phyloP scores from a whole-genome alignment of 2,888 invertebrate species.

The Meghimatium bilineatum region DNA sequence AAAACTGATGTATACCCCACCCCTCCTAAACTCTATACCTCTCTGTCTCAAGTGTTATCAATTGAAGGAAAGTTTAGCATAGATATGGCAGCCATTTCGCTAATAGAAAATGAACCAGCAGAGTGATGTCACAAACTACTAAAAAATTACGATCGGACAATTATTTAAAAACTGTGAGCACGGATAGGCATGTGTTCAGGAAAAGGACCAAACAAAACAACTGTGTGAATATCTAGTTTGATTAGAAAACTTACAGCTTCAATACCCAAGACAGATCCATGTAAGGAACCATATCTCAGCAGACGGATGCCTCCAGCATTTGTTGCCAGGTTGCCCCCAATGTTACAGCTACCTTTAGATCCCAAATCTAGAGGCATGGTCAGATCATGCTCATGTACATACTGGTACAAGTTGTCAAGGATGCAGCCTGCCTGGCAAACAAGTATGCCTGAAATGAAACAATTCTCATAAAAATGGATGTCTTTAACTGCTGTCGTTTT shows the following conservation, averaged over 20 bases:
- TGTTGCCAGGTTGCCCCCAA: slow-evolving; percentile 96
- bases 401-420: slow-evolving; percentile 88
- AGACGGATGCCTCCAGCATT: slow-evolving; percentile 96
- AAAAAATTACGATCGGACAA: no score
- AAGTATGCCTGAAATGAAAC: slow-evolving; percentile 72
- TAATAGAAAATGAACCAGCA: no score
- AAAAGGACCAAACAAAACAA: no score
- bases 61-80: no score
- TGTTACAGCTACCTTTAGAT: slow-evolving; percentile 95
- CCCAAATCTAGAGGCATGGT: slow-evolving; percentile 98
- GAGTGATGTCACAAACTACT: no score
- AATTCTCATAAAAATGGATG: background rate
- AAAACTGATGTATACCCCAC: no score
- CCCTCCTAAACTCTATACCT: no score
- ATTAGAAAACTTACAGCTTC: slow-evolving; percentile 84
- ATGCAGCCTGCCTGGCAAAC: slow-evolving; percentile 95
- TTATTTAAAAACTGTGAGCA: no score
- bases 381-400: slow-evolving; percentile 84
- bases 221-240: background rate
- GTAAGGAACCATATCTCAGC: slow-evolving; percentile 95
- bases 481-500: background rate
- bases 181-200: no score
- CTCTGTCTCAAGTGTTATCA: no score
- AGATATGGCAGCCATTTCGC: no score
- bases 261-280: slow-evolving; percentile 91